Evolutionary conservation across 2,888 invertebrate species (phyloP).

Genomic region (Beris morrisii): DNA sequence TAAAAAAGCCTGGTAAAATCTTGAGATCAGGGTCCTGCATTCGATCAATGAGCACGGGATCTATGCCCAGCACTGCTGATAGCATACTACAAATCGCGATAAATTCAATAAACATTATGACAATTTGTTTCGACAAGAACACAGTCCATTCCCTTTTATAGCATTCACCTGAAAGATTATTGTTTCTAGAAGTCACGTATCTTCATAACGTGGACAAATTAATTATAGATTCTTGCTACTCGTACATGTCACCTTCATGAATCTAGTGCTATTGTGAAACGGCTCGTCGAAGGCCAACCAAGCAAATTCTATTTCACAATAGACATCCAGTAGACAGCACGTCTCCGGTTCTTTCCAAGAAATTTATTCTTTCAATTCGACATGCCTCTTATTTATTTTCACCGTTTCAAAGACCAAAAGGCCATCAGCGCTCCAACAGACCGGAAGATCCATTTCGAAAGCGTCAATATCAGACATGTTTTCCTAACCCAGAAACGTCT

Average conservation of each 20-base stretch:
- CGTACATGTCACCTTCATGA: too few species aligned
- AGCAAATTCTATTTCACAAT: conserved; percentile 8
- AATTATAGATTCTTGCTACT: too few species aligned
- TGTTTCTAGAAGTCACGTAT: conserved; percentile 22
- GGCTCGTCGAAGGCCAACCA: conserved; percentile 1
- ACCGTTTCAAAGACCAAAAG: background rate
- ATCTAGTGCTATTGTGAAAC: too few species aligned
- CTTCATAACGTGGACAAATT: background rate
- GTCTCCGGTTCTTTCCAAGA: conserved; percentile 23
- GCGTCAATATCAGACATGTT: background rate
- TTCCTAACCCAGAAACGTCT: background rate
- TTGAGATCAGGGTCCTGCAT: conserved; percentile 6
- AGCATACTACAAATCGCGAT: background rate
- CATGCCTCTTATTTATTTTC: background rate
- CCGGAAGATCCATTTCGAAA: background rate
- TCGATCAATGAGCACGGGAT: background rate
- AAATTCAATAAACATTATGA: conserved; percentile 13
- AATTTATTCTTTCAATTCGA: conserved; percentile 11
- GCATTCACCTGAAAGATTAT: conserved; percentile 1
- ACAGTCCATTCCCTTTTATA: conserved; percentile 16
- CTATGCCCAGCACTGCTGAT: background rate
- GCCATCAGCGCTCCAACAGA: conserved; percentile 1
- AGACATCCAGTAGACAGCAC: conserved; percentile 19
- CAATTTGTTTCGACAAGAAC: background rate
- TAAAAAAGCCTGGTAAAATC: background rate